Percentiles rank a stretch among this genome's conserved stretches.
Conservation (phyloP, 2,888 invertebrate species). For the Drosophila testacea region DNA sequence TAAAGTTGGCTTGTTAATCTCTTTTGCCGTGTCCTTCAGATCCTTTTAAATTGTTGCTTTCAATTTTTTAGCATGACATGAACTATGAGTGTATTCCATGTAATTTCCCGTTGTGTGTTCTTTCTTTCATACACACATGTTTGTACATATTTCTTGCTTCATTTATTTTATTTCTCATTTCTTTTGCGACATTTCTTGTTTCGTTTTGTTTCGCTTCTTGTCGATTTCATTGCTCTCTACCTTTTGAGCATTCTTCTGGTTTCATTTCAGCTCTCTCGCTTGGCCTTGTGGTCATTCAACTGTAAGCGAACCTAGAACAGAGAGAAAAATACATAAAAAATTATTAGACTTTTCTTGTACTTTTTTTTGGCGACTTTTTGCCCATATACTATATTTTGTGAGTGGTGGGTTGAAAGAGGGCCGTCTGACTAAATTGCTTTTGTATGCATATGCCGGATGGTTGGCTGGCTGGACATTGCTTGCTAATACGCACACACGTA, state of each 20-base stretch:
- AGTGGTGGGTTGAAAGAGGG: neutral
- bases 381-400: constrained; percentile 21
- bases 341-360: constrained; percentile 65
- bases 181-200: constrained; percentile 48
- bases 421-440: constrained; percentile 69
- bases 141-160: constrained; percentile 58
- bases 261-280: constrained; percentile 44
- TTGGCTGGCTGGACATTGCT: constrained; percentile 37
- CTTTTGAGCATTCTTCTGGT: constrained; percentile 50
- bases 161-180: constrained; percentile 60
- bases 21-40: constrained; percentile 39
- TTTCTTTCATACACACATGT: constrained; percentile 1
- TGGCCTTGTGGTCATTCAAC: constrained; percentile 75
- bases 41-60: constrained; percentile 31
- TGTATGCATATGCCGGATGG: constrained; percentile 73
- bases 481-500: constrained; percentile 8
- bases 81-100: constrained; percentile 36
- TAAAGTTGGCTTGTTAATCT: constrained; percentile 53
- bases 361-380: constrained; percentile 46
- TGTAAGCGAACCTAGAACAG: constrained; percentile 65
- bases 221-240: constrained; percentile 37
- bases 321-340: constrained; percentile 66
- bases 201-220: constrained; percentile 37
- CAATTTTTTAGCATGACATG: constrained; percentile 8
- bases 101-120: constrained; percentile 54